Conservation (phyloP, 92 coral and sea anemone genomes). For the Actinernus sp. region DNA sequence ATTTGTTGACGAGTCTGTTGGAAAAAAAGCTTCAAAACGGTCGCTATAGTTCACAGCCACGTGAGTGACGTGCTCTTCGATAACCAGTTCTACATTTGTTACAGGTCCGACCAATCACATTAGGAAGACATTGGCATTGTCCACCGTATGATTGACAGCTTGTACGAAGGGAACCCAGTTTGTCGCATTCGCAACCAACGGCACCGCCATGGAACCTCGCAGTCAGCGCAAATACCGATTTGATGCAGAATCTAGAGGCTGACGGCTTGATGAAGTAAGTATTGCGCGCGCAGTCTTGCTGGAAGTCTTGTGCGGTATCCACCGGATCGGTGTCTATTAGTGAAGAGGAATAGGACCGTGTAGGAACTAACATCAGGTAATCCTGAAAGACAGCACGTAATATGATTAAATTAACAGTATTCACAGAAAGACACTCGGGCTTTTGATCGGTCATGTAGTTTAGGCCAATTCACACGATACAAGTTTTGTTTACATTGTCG, state of each 20-base stretch:
- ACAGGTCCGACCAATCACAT: constrained; percentile 95
- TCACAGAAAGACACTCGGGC: not conserved
- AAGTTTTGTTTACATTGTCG: too few relatives aligned
- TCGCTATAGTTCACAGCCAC: constrained; percentile 23
- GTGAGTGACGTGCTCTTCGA: constrained; percentile 79
- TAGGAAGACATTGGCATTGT: constrained; percentile 83
- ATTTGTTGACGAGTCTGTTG: too few relatives aligned
- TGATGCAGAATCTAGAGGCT: constrained; percentile 77
- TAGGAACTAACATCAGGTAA: constrained; percentile 80
- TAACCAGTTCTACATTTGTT: constrained; percentile 89
- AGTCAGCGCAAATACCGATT: constrained; percentile 80
- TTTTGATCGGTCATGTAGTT: too few relatives aligned
- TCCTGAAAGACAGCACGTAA: constrained; percentile 59
- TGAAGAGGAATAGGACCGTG: constrained; percentile 68
- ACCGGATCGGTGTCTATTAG: constrained; percentile 81
- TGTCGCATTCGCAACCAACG: constrained; percentile 80
- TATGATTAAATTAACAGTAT: not conserved
- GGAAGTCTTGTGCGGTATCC: constrained; percentile 75
- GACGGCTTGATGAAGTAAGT: constrained; percentile 71
- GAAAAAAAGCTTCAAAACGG: too few relatives aligned
- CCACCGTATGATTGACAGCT: constrained; percentile 92
- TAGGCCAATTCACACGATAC: too few relatives aligned
- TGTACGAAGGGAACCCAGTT: constrained; percentile 64
- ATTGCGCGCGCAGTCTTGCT: constrained; percentile 73
- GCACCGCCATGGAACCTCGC: constrained; percentile 81